Percentiles rank a stretch among this genome's conserved stretches.
Evolutionary conservation across 1,140 invertebrate species (phyloP).

Genomic region (Drosophila bocki): DNA sequence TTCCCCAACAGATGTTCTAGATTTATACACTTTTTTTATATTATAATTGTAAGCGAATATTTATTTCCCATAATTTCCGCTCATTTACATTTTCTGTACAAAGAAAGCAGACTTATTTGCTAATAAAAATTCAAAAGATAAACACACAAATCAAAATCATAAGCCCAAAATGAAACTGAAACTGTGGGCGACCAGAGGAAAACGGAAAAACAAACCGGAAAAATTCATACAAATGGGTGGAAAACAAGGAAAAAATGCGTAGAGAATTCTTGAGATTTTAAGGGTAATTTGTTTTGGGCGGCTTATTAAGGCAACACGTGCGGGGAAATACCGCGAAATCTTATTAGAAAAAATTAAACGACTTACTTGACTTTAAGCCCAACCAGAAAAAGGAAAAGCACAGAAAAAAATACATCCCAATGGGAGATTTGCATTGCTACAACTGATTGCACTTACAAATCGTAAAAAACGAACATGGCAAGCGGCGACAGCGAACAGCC

Average conservation of each 20-base stretch:
- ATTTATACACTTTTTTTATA: neutral
- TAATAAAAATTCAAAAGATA: conserved; percentile 76
- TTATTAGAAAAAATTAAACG: conserved; percentile 76
- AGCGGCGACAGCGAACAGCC: conserved; percentile 57
- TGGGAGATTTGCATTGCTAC: conserved; percentile 46
- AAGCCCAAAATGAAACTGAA: conserved; percentile 65
- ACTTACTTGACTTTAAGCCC: conserved; percentile 64
- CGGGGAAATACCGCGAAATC: conserved; percentile 72
- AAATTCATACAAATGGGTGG: conserved; percentile 33
- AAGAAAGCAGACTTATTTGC: conserved; percentile 35
- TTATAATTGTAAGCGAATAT: conserved; percentile 61
- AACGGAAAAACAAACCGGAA: conserved; percentile 24
- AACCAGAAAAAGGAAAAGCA: neutral
- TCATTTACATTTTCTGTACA: conserved; percentile 56
- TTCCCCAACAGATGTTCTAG: conserved; percentile 55
- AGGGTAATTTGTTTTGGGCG: conserved; percentile 52
- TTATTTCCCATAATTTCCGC: conserved; percentile 68
- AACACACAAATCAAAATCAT: conserved; percentile 80
- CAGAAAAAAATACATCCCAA: conserved; percentile 5
- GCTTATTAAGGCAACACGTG: conserved; percentile 75
- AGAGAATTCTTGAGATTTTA: conserved; percentile 63
- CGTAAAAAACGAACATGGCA: conserved; percentile 42
- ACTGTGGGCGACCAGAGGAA: conserved; percentile 5
- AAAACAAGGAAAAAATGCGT: conserved; percentile 35
- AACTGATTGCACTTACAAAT: conserved; percentile 55